These are phyloP conservation scores for Eidolon helvum DNA, from an alignment of 2,113 vertebrate species.

Conservation along the genomic window DNA sequence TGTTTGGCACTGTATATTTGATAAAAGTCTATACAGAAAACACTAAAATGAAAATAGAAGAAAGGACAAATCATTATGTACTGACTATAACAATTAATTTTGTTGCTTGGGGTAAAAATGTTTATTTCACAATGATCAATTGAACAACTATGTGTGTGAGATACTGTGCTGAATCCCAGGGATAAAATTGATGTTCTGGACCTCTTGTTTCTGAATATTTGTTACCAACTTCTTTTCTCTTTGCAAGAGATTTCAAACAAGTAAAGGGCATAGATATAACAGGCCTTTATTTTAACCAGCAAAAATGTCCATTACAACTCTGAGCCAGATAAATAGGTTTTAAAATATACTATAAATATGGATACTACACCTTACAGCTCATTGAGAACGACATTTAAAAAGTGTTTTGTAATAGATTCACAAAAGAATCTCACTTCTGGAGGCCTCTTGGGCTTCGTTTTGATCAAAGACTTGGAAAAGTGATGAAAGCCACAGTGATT, in stretches of 20 bases:
- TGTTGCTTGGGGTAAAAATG: neutral
- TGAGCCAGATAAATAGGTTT: neutral
- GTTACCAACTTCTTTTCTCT: neutral
- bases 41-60: neutral
- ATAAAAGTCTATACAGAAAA: neutral
- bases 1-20: neutral
- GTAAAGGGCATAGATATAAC: neutral
- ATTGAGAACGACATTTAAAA: neutral
- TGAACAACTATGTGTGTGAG: neutral
- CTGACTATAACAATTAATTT: neutral
- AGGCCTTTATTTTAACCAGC: neutral
- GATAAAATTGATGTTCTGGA: neutral
- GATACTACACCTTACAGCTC: neutral
- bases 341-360: neutral
- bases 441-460: neutral
- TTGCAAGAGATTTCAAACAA: neutral
- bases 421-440: neutral
- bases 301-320: neutral
- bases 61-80: neutral
- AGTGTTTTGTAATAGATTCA: neutral
- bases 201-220: neutral
- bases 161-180: neutral
- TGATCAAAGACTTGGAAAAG: conserved; percentile 13
- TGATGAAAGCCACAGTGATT: neutral
- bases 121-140: neutral